Evolutionary conservation across 2,113 vertebrate genomes (phyloP).

Genomic region (Pluvianellus socialis): DNA sequence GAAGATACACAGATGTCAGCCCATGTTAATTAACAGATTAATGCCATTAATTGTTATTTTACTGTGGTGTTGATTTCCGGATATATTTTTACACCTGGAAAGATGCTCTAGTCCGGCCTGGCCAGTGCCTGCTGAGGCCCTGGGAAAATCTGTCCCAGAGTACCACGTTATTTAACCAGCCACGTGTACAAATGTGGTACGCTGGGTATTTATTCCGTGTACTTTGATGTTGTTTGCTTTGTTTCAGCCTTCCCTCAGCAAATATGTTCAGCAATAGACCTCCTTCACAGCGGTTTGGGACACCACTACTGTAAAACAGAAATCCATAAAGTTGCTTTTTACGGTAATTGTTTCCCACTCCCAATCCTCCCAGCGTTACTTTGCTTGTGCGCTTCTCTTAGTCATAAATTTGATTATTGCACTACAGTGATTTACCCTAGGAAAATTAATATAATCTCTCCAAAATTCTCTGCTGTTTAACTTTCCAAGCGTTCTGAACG

Average conservation of each 20-base stretch:
- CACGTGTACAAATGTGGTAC: neutral
- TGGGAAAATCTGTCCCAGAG: neutral
- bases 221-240: neutral
- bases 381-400: neutral
- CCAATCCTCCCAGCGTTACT: neutral
- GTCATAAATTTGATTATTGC: constrained; percentile 17
- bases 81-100: neutral
- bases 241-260: neutral
- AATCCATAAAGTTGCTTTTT: neutral
- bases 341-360: neutral
- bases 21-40: neutral
- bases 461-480: neutral
- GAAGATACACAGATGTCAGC: neutral
- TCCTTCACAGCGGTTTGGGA: neutral
- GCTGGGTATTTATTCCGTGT: neutral
- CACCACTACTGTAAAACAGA: neutral
- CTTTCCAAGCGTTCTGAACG: neutral
- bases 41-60: neutral
- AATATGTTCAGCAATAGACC: neutral
- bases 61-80: neutral
- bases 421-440: neutral
- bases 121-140: neutral
- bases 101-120: neutral
- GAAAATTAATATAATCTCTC: constrained; percentile 22
- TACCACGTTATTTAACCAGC: neutral